Evolutionary conservation across 2,113 vertebrate genomes (phyloP).

Genomic region (Donacobius atricapilla): DNA sequence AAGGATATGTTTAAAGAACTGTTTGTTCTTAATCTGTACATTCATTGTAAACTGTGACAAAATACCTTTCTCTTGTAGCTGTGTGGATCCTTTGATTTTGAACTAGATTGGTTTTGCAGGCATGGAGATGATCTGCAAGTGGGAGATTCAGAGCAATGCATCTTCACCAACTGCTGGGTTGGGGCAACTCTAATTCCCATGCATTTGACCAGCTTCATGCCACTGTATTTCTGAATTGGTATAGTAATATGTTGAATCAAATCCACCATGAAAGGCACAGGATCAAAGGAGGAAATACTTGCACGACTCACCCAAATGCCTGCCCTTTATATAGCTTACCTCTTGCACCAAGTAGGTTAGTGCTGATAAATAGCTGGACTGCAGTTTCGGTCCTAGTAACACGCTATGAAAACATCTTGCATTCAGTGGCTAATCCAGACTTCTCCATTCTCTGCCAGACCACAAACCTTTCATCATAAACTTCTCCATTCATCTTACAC

Average conservation of each 20-base stretch:
- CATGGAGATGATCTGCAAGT: background rate
- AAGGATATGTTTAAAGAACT: background rate
- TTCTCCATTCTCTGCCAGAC: constrained; percentile 34
- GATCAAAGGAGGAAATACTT: background rate
- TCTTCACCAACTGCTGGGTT: background rate
- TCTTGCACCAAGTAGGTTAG: background rate
- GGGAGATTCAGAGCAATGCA: background rate
- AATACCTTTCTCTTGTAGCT: background rate
- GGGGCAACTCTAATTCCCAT: rapidly evolving
- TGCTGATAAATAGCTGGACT: background rate
- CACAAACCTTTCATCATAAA: constrained; percentile 53
- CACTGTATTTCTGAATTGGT: background rate
- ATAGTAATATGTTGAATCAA: background rate
- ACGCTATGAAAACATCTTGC: constrained; percentile 28
- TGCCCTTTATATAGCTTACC: background rate
- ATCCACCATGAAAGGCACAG: background rate
- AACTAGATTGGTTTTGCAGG: background rate
- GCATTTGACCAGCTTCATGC: background rate
- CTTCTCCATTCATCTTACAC: constrained; percentile 33
- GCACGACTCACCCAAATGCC: background rate
- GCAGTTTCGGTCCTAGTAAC: background rate
- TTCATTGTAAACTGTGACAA: background rate
- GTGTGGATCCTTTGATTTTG: background rate
- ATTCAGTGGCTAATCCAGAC: constrained; percentile 36
- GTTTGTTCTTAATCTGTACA: background rate